Evolutionary conservation across 2,113 vertebrate species (phyloP).

Genomic region (Arvicanthis niloticus): DNA sequence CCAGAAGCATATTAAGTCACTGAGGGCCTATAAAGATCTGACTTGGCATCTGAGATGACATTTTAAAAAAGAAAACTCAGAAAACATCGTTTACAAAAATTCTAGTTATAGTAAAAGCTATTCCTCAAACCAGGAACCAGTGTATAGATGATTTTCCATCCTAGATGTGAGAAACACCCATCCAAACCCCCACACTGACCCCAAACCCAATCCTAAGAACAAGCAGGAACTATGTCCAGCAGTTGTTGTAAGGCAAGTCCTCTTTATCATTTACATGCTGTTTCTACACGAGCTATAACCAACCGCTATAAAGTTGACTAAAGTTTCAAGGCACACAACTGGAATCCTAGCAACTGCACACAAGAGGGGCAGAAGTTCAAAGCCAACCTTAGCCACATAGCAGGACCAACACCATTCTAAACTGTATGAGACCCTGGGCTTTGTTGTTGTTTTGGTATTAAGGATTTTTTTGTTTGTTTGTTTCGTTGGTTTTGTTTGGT

Average conservation of each 20-base stretch:
- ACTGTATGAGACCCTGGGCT: not conserved
- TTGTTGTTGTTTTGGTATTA: not conserved
- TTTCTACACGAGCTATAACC: not conserved
- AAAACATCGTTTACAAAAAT: not conserved
- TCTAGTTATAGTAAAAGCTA: slow-evolving; percentile 44
- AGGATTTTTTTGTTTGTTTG: too few relatives aligned
- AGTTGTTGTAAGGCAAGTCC: not conserved
- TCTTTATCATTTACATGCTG: not conserved
- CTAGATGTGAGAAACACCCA: slow-evolving; percentile 39
- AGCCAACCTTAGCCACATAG: not conserved
- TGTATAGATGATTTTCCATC: not conserved
- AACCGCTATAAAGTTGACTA: not conserved
- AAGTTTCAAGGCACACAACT: slow-evolving; percentile 4
- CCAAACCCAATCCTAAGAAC: slow-evolving; percentile 25
- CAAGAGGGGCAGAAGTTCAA: not conserved
- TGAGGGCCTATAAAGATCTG: not conserved
- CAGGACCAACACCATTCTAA: not conserved
- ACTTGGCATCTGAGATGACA: not conserved
- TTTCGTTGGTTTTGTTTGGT: too few relatives aligned
- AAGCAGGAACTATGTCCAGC: not conserved
- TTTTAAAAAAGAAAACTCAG: slow-evolving; percentile 52
- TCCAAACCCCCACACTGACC: not conserved
- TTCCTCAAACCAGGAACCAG: slow-evolving; percentile 26
- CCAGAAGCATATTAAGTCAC: not conserved
- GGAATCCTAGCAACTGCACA: not conserved